A percentile compares a stretch with the other conserved stretches of the same genome.
Evolutionary conservation across 2,797 vertebrate genomes (phyloP).

Genomic region (Sebastes steindachneri): DNA sequence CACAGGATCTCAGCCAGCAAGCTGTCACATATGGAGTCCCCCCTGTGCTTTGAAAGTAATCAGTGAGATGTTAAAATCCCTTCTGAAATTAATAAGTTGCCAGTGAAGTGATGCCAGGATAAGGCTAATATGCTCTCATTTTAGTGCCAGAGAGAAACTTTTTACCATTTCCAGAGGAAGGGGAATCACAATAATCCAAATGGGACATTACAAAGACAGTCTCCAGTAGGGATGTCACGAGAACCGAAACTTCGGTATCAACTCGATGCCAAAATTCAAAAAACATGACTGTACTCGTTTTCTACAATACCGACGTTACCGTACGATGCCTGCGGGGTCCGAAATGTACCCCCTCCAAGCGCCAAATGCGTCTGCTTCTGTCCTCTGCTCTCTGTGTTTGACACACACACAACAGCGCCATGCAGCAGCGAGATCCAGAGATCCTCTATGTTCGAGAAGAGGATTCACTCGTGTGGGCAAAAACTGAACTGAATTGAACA

Average conservation of each 20-base stretch:
- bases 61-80: neutral
- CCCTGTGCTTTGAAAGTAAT: slow-evolving; percentile 20
- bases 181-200: neutral
- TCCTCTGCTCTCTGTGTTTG: too few species aligned
- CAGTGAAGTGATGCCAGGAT: slow-evolving; percentile 13
- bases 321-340: too few species aligned
- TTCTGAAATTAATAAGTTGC: slow-evolving; percentile 13
- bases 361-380: too few species aligned
- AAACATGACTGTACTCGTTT: rapidly evolving
- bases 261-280: too few species aligned
- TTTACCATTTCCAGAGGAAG: neutral
- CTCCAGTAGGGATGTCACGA: neutral
- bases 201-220: neutral
- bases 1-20: slow-evolving; percentile 3
- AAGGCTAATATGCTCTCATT: neutral
- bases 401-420: too few species aligned
- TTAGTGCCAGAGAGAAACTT: neutral
- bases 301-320: too few species aligned
- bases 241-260: too few species aligned
- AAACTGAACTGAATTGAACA: too few species aligned
- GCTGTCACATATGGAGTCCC: neutral
- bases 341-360: too few species aligned
- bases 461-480: too few species aligned
- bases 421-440: too few species aligned
- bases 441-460: too few species aligned